These are phyloP conservation scores for Tragulus kanchil DNA, from an alignment of 2,113 vertebrate species.

Conservation along the genomic window DNA sequence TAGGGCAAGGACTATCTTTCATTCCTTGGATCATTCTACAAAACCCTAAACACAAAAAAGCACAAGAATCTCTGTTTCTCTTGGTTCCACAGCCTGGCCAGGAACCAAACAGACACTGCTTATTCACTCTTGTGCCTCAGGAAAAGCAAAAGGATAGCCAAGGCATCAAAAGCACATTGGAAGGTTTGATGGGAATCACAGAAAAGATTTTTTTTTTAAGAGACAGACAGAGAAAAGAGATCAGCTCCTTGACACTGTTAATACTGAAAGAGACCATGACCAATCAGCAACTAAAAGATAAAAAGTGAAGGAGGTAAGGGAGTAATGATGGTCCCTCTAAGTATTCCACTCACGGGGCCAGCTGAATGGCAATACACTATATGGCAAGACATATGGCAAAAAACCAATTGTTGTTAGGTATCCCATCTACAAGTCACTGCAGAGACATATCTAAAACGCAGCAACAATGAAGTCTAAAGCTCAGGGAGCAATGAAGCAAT, in stretches of 20 bases:
- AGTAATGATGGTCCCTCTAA: background rate
- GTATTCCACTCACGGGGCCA: background rate
- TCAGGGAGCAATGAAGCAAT: conserved; percentile 26
- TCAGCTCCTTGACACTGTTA: conserved; percentile 33
- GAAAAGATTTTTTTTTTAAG: background rate
- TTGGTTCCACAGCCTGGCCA: conserved; percentile 2
- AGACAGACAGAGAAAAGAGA: conserved; percentile 51
- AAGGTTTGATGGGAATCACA: conserved; percentile 38
- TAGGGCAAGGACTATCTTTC: conserved; percentile 5
- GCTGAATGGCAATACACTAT: background rate
- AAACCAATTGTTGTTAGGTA: conserved; percentile 16
- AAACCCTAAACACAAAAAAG: conserved; percentile 43
- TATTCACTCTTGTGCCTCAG: conserved; percentile 28
- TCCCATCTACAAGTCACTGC: background rate
- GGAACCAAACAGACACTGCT: background rate
- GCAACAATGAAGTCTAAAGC: conserved; percentile 14
- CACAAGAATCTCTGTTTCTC: conserved; percentile 51
- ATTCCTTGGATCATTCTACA: conserved; percentile 33
- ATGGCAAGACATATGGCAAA: background rate
- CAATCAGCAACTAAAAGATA: background rate
- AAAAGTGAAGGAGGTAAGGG: background rate
- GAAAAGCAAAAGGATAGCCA: conserved; percentile 35
- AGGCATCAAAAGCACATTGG: conserved; percentile 56
- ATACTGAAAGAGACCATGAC: background rate
- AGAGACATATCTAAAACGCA: conserved; percentile 41